A percentile compares a stretch with the other conserved stretches of the same genome.
These are phyloP conservation scores for Petrolisthes manimaculis DNA, from an alignment of 2,888 invertebrate species.

Conservation along the genomic window DNA sequence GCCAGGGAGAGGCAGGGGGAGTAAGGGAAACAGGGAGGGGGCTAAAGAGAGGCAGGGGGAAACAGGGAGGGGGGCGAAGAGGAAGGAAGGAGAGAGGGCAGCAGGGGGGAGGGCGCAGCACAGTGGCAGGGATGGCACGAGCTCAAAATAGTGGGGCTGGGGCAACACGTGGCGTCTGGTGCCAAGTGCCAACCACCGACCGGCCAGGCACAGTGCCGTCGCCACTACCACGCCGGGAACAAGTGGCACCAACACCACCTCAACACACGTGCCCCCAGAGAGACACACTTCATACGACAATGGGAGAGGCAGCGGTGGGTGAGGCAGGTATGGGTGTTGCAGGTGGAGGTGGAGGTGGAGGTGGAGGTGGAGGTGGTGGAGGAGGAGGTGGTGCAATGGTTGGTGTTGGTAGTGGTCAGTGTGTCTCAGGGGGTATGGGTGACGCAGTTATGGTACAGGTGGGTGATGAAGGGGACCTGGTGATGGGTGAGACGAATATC, in stretches of 20 bases:
- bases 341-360: background rate
- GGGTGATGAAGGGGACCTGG: background rate
- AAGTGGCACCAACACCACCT: constrained; percentile 45
- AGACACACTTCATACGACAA: constrained; percentile 24
- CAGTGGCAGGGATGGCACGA: constrained; percentile 14
- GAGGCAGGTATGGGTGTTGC: constrained; percentile 21
- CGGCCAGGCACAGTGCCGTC: constrained; percentile 34
- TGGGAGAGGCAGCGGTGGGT: constrained; percentile 30
- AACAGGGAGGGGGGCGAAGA: background rate
- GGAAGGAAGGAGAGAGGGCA: background rate
- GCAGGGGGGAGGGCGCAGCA: constrained; percentile 10
- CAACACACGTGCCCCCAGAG: constrained; percentile 15
- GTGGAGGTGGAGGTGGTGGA: background rate
- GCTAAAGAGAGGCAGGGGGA: background rate
- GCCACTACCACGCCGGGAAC: constrained; percentile 45
- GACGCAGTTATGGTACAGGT: constrained; percentile 17
- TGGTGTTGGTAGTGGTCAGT: background rate
- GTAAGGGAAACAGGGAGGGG: background rate
- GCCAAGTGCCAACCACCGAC: constrained; percentile 59
- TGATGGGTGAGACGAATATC: background rate
- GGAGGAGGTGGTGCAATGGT: background rate
- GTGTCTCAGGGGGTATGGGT: constrained; percentile 21
- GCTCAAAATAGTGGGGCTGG: constrained; percentile 55
- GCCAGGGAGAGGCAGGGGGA: background rate
- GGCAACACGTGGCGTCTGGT: constrained; percentile 58